Base-by-base conservation (phyloP, 2,888 invertebrate species). In the Diarsia mendica region DNA sequence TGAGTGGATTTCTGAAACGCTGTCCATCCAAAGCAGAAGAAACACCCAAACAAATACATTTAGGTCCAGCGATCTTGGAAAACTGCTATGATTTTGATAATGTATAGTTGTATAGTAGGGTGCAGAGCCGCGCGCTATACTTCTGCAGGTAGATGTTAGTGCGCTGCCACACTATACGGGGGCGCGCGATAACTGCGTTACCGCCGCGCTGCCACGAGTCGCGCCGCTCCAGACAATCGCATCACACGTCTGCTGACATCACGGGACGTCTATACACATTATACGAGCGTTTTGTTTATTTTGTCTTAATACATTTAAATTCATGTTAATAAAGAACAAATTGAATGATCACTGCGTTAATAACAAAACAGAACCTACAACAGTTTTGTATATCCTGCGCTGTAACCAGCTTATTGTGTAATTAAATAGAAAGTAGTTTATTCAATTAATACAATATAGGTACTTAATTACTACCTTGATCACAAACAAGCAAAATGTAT, bases 141-240 rank as follows among this genome's bases (percentile, higher is more conserved):
- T 68, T 73, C 48, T 80, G 79, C 53, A 51, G 8, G 8, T 3
- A 39, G 23, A 28, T 55, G 20, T 55, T 9, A 44, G 53, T 1
- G 33, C 48, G 2, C 1, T 6, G 49, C 33, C 53, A 55, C 33
- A 20, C 44, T 6, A 39, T 39, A 39, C 61, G 61, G 61, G 51
- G 49, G n/a, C 53, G 23, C 78, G 69, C 69, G 82, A 33, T 78
- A 77, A 85, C 72, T 61, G 64, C 63, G 71, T 81, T 82, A 82
- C 46, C 23, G 48, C 55, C 53, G 11, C 23, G 48, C 55, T 49
- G 11, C 55, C 48, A 8, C n/a, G 60, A 13, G 49, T 23, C 13
- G 23, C 20, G 28, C 28, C 64, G 13, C 65, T 49, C n/a, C 69
- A 72, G 77, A 72, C 81, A 75, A 77, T 69, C 75, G 68, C 81